A percentile compares a stretch with the other conserved stretches of the same genome.
Conservation (phyloP, 2,888 invertebrate genomes). For the Dendrolimus pini region DNA sequence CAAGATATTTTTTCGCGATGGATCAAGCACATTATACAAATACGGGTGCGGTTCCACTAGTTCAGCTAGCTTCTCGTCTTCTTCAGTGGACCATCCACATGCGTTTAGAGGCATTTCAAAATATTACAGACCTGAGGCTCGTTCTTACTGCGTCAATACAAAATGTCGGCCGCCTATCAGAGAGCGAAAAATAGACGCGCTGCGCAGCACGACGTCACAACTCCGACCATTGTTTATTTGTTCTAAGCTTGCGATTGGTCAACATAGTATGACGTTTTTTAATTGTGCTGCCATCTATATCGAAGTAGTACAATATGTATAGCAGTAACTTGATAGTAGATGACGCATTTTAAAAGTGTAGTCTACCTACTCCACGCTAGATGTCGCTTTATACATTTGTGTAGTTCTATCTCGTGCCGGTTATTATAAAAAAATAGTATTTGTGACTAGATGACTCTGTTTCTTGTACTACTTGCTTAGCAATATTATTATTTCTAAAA, state of each 20-base stretch:
- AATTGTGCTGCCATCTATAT: constrained; percentile 18
- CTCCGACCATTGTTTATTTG: constrained; percentile 22
- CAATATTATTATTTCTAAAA: no score
- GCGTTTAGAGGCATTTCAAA: constrained; percentile 61
- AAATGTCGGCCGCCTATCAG: constrained; percentile 69
- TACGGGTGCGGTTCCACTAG: constrained; percentile 57
- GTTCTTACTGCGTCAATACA: constrained; percentile 42
- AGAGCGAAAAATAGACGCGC: constrained; percentile 56
- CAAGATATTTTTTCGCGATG: constrained; percentile 60
- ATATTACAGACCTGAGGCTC: constrained; percentile 22
- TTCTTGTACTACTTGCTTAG: no score
- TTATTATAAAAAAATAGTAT: no score
- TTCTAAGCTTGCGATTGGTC: constrained; percentile 37
- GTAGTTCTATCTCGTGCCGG: background rate
- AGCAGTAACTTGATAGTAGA: background rate
- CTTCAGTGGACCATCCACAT: constrained; percentile 55
- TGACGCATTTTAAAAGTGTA: background rate
- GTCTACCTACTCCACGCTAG: constrained; percentile 13
- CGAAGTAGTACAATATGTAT: background rate
- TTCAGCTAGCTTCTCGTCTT: constrained; percentile 56
- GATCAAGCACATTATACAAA: constrained; percentile 54
- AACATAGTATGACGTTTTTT: constrained; percentile 10
- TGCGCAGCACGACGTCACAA: constrained; percentile 64
- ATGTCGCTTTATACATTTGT: constrained; percentile 10
- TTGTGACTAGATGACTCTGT: no score